Evolutionary conservation across 2,797 vertebrate genomes (phyloP), one percentile per base, ranked within the genome.

Genomic region (Otus scops): DNA sequence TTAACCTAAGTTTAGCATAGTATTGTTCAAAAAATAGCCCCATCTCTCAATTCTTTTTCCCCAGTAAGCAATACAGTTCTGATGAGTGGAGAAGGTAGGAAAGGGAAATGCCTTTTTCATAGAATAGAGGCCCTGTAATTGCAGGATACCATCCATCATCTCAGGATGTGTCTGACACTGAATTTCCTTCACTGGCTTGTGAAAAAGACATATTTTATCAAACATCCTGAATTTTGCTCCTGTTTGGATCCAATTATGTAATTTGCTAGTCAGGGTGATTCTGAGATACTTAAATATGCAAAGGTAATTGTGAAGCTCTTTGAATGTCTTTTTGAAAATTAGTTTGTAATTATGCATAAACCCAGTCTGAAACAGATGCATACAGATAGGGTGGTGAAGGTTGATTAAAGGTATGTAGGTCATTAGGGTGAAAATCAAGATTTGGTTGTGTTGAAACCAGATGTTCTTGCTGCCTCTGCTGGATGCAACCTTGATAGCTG

Each of bases 141-240:
- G 73, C 95, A 95, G 95, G 94, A 95, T 95, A 65, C 47, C 54
- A 96, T 97, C 73, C 73, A 89, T 97, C 92, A 88, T 92, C 53
- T 89, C 85, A 64, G 94, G 89, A 91, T 94, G 84, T 43, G 14
- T 60, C 57, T 89, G 93, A 96, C 95, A 59, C 14, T 71, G 43
- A 48, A 86, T 96, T 97, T 97, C 92, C 95, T 97, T 86, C 64
- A 71, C 70, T 39, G 41, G 27, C 60, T 45, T 81, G 21, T 71
- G 81, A 93, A 95, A 95, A 89, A 92, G 56, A 80, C 74, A 28
- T 69, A 79, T 75, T 91, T 93, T 84, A 86, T 89, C 76, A 64
- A 39, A 60, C 74, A 77, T 94, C 92, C 89, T 89, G 87, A 78
- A 64, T 93, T 90, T 87, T 18, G 4, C 88, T 93, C 26, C 32